Evolutionary conservation across 2,797 vertebrate species (phyloP).

Genomic region (Chelmon rostratus): DNA sequence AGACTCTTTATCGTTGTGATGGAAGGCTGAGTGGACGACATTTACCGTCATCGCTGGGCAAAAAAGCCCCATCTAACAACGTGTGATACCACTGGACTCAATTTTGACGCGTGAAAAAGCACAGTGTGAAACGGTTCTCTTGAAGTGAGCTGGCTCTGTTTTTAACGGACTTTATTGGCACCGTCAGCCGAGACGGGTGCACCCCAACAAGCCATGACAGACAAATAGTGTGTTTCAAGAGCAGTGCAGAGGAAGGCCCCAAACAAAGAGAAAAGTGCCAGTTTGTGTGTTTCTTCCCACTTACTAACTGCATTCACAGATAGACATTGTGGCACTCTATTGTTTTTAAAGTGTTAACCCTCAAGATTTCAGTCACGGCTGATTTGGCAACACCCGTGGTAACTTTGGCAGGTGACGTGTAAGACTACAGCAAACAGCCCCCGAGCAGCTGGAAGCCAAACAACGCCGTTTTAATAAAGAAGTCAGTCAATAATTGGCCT

Average conservation of each 20-base stretch:
- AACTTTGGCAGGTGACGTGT: not conserved
- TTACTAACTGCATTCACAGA: not conserved
- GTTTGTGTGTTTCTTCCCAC: not conserved
- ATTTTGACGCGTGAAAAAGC: not conserved
- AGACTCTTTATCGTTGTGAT: not conserved
- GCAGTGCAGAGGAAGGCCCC: not conserved
- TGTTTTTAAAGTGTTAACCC: not conserved
- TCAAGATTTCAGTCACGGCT: not conserved
- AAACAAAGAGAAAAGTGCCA: not conserved
- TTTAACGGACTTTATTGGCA: slow-evolving; percentile 26
- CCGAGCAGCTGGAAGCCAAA: too few species aligned
- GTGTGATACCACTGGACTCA: not conserved
- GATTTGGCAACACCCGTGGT: not conserved
- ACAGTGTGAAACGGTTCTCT: slow-evolving; percentile 6
- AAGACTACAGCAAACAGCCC: not conserved
- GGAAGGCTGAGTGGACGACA: not conserved
- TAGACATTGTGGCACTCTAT: not conserved
- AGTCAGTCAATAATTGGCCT: not conserved
- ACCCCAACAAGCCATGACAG: slow-evolving; percentile 7
- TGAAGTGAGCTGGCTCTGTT: slow-evolving; percentile 6
- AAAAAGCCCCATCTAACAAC: not conserved
- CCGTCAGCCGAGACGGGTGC: slow-evolving; percentile 17
- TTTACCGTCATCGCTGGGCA: not conserved
- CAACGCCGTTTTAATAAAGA: not conserved
- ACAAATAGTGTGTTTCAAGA: slow-evolving; percentile 6